Conservation (phyloP, 2,888 invertebrate genomes). For the Megaustenia siamemsis region DNA sequence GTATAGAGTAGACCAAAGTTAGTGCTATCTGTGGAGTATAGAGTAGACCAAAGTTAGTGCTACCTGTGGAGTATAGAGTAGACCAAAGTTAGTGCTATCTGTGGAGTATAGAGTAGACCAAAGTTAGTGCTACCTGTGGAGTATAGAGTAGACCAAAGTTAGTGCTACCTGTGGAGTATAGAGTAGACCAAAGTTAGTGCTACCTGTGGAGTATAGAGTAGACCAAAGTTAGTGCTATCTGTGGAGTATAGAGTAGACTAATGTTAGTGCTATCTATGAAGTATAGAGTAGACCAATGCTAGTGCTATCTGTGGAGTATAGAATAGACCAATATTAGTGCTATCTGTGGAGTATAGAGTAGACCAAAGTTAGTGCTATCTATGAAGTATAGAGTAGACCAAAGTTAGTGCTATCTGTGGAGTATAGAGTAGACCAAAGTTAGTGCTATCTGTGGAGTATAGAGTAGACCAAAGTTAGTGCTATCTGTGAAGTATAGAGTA, state of each 20-base stretch:
- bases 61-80: slow-evolving; percentile 79
- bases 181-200: background rate
- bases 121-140: background rate
- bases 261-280: no score
- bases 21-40: background rate
- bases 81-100: slow-evolving; percentile 37
- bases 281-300: no score
- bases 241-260: no score
- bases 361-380: background rate
- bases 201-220: slow-evolving; percentile 5
- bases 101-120: background rate
- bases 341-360: no score
- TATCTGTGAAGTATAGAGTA: no score
- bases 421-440: slow-evolving; percentile 31
- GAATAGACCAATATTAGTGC: no score
- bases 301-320: no score
- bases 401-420: slow-evolving; percentile 83
- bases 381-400: slow-evolving; percentile 83
- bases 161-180: no score
- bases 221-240: no score
- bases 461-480: no score
- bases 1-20: slow-evolving; percentile 31
- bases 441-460: background rate
- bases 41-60: slow-evolving; percentile 82
- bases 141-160: background rate